Evolutionary conservation across 2,888 invertebrate species (phyloP).

Genomic region (Tubulanus polymorphus): DNA sequence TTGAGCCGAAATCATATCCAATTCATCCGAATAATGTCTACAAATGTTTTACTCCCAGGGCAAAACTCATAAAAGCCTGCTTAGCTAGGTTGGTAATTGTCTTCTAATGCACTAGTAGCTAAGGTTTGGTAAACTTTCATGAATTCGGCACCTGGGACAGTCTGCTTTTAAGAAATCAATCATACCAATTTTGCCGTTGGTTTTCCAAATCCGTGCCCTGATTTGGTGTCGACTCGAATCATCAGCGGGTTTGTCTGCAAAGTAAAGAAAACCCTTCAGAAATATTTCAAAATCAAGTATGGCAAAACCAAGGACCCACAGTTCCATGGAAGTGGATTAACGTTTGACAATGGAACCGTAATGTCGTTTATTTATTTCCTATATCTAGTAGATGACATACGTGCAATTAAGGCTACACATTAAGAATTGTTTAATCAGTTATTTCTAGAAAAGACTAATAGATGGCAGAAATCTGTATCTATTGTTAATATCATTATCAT

Average conservation of each 20-base stretch:
- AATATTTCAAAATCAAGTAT: no score
- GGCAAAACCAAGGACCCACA: not conserved
- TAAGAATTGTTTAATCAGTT: no score
- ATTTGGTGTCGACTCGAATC: constrained; percentile 86
- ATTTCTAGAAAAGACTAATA: no score
- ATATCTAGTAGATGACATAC: no score
- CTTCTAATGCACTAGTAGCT: no score
- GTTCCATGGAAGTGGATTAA: not conserved
- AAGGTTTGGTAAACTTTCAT: not conserved
- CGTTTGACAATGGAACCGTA: no score
- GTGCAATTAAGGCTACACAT: no score
- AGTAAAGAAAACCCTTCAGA: constrained; percentile 22
- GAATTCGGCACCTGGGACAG: not conserved
- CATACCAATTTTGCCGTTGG: constrained; percentile 87
- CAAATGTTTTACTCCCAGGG: not conserved
- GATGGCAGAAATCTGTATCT: no score
- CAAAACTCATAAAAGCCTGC: not conserved
- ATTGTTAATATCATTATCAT: no score
- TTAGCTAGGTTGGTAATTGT: not conserved
- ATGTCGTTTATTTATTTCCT: no score
- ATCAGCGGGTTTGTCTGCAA: constrained; percentile 76
- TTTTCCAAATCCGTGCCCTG: constrained; percentile 96
- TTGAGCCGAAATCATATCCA: no score
- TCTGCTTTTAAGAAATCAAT: constrained; percentile 11
- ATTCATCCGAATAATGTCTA: no score